phyloP scores from a whole-genome alignment of 2,113 vertebrate genomes.

The Micromys minutus region DNA sequence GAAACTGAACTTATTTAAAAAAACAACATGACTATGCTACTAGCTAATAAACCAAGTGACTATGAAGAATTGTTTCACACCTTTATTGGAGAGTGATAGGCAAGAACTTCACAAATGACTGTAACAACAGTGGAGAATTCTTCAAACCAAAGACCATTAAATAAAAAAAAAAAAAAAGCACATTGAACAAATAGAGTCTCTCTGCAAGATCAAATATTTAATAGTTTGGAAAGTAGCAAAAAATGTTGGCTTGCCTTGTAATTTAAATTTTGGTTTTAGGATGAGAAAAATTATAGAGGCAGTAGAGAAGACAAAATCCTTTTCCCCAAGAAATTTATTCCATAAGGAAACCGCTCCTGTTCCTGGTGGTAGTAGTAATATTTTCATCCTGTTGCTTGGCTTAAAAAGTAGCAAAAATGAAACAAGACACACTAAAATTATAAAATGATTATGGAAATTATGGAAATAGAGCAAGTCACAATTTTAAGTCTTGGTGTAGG shows the following conservation, averaged over 20 bases:
- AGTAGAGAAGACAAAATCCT: neutral
- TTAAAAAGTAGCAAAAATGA: constrained; percentile 23
- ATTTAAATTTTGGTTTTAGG: constrained; percentile 36
- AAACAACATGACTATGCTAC: constrained; percentile 32
- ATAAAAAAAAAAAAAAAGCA: constrained; percentile 64
- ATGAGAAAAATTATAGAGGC: constrained; percentile 38
- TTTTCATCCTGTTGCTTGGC: neutral
- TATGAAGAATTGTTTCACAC: neutral
- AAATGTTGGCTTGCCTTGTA: constrained; percentile 15
- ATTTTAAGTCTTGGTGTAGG: neutral
- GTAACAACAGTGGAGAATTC: neutral
- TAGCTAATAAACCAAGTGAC: constrained; percentile 58
- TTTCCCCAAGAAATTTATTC: neutral
- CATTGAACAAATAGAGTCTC: constrained; percentile 41
- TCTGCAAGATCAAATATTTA: constrained; percentile 25
- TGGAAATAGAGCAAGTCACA: neutral
- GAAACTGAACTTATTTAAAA: constrained; percentile 57
- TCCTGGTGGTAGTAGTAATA: neutral
- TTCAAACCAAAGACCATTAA: constrained; percentile 34
- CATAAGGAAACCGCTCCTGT: neutral
- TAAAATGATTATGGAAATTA: too few species aligned
- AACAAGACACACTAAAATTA: constrained; percentile 29
- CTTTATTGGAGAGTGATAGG: constrained; percentile 1
- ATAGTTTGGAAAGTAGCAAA: constrained; percentile 48
- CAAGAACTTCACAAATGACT: constrained; percentile 30